phyloP scores from a whole-genome alignment of 2,113 vertebrate genomes.

The Lagopus leucura region DNA sequence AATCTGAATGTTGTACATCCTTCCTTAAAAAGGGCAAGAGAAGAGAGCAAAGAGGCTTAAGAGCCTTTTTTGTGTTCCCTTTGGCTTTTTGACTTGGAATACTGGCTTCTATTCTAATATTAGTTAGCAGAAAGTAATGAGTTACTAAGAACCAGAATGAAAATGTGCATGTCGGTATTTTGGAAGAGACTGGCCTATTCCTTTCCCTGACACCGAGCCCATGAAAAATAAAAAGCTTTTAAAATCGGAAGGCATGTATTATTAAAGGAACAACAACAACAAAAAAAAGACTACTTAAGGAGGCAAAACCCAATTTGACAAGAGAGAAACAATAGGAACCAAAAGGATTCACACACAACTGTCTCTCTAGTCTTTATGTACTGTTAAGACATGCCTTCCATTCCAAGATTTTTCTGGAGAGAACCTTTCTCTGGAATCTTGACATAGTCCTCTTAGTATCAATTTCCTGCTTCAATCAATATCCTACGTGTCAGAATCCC shows the following conservation, averaged over 20 bases:
- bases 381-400: not conserved
- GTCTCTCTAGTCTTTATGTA: not conserved
- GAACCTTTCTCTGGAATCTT: not conserved
- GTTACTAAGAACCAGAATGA: not conserved
- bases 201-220: not conserved
- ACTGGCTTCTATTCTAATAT: not conserved
- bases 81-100: not conserved
- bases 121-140: not conserved
- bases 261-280: not conserved
- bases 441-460: not conserved
- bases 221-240: not conserved
- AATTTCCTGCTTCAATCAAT: not conserved
- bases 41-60: not conserved
- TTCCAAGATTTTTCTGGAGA: not conserved
- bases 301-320: not conserved
- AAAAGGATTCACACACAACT: not conserved
- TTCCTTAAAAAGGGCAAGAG: not conserved
- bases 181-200: not conserved
- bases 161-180: not conserved
- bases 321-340: not conserved
- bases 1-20: not conserved
- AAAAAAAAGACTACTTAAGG: not conserved
- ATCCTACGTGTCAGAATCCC: not conserved
- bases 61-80: not conserved
- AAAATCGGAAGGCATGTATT: not conserved